phyloP scores from a whole-genome alignment of 2,797 vertebrate species.

The Leptatherina wallacei region DNA sequence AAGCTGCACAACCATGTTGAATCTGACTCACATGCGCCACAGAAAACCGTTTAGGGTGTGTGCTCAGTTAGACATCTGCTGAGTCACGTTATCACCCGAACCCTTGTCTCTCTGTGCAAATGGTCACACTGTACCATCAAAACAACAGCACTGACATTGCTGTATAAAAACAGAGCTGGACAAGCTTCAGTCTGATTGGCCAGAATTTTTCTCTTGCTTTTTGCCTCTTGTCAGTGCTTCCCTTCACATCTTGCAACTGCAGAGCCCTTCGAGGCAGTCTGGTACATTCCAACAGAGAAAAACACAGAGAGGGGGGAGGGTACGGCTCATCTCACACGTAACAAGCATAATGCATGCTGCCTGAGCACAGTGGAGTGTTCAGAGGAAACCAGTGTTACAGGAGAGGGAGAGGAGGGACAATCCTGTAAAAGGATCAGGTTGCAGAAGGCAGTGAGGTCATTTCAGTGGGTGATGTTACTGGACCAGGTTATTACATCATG shows the following conservation, averaged over 20 bases:
- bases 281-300: constrained; percentile 71
- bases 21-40: constrained; percentile 19
- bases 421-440: constrained; percentile 69
- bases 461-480: constrained; percentile 55
- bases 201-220: constrained; percentile 48
- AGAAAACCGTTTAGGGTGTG: constrained; percentile 69
- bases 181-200: constrained; percentile 39
- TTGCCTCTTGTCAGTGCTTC: constrained; percentile 45
- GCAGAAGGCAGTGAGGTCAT: constrained; percentile 60
- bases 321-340: constrained; percentile 58
- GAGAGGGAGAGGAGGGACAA: constrained; percentile 60
- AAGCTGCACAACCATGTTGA: constrained; percentile 17
- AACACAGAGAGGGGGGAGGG: constrained; percentile 52
- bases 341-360: constrained; percentile 14
- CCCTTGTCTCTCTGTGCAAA: constrained; percentile 44
- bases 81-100: constrained; percentile 67
- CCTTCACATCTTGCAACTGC: constrained; percentile 36
- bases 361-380: constrained; percentile 30
- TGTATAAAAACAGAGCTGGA: constrained; percentile 38
- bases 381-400: constrained; percentile 46
- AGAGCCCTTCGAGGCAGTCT: constrained; percentile 34
- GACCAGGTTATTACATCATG: constrained; percentile 58
- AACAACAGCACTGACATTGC: constrained; percentile 46
- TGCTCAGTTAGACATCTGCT: constrained; percentile 37
- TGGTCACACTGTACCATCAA: constrained; percentile 52